Conservation (phyloP, 2,888 invertebrate genomes). For the Troides oblongomaculatus region DNA sequence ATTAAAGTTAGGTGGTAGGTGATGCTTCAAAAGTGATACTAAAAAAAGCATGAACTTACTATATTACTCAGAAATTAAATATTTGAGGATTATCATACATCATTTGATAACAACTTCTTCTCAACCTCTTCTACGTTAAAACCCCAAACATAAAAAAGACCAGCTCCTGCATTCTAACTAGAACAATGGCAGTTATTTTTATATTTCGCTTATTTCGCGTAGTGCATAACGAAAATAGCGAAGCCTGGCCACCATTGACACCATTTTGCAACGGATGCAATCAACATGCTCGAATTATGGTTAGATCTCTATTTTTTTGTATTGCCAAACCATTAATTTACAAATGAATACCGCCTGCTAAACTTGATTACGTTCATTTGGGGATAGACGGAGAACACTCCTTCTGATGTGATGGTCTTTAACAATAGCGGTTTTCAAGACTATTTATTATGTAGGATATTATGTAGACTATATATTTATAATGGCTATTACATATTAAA, state of each 20-base stretch:
- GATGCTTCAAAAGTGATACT: too few relatives aligned
- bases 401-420: too few relatives aligned
- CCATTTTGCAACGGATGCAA: not conserved
- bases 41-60: too few relatives aligned
- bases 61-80: too few relatives aligned
- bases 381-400: too few relatives aligned
- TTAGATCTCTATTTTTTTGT: not conserved
- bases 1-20: too few relatives aligned
- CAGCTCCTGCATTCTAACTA: not conserved
- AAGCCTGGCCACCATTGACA: not conserved
- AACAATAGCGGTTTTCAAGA: too few relatives aligned
- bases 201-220: slow-evolving; percentile 11
- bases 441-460: too few relatives aligned
- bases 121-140: too few relatives aligned
- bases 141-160: not conserved
- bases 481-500: too few relatives aligned
- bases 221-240: slow-evolving; percentile 19
- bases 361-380: not conserved
- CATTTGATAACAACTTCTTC: not conserved
- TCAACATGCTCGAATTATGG: slow-evolving; percentile 15
- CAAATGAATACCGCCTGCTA: not conserved
- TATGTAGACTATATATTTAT: too few relatives aligned
- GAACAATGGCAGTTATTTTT: slow-evolving; percentile 17
- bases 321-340: not conserved
- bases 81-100: not conserved